phyloP scores from a whole-genome alignment of 2,113 vertebrate species.

The Vidua macroura region DNA sequence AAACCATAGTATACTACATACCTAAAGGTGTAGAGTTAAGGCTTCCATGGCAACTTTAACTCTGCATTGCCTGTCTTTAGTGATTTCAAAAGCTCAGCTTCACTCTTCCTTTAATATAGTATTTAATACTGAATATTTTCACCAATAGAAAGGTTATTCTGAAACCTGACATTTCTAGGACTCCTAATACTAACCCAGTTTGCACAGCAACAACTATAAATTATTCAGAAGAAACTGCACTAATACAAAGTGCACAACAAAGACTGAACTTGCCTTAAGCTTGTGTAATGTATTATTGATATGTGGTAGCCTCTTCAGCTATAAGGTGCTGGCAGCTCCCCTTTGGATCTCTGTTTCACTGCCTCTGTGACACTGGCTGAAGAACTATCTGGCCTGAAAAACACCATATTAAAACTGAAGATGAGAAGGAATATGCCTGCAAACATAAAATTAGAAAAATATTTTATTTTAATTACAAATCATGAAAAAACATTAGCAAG shows the following conservation, averaged over 20 bases:
- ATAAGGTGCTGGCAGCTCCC: not conserved
- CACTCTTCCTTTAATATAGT: not conserved
- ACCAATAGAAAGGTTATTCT: slow-evolving; percentile 21
- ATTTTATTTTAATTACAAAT: not conserved
- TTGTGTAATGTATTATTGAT: not conserved
- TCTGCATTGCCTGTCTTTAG: slow-evolving; percentile 22
- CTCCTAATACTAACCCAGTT: slow-evolving; percentile 19
- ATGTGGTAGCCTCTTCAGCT: not conserved
- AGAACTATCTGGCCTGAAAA: not conserved
- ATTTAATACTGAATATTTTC: slow-evolving; percentile 7
- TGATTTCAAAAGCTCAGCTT: slow-evolving; percentile 2
- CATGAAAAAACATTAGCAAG: not conserved
- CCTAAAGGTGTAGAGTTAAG: slow-evolving; percentile 7
- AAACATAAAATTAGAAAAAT: not conserved
- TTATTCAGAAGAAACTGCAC: slow-evolving; percentile 32
- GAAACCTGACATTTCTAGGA: slow-evolving; percentile 26
- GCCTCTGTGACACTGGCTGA: not conserved
- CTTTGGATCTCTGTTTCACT: not conserved
- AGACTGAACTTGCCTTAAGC: not conserved
- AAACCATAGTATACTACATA: not conserved
- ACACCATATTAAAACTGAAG: not conserved
- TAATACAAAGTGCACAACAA: not conserved
- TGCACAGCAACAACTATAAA: slow-evolving; percentile 24
- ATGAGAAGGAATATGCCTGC: not conserved
- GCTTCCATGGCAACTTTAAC: slow-evolving; percentile 42